A percentile compares a stretch with the other conserved stretches of the same genome.
These are phyloP conservation scores for Salarias fasciatus DNA, from an alignment of 2,797 vertebrate species.

Conservation along the genomic window DNA sequence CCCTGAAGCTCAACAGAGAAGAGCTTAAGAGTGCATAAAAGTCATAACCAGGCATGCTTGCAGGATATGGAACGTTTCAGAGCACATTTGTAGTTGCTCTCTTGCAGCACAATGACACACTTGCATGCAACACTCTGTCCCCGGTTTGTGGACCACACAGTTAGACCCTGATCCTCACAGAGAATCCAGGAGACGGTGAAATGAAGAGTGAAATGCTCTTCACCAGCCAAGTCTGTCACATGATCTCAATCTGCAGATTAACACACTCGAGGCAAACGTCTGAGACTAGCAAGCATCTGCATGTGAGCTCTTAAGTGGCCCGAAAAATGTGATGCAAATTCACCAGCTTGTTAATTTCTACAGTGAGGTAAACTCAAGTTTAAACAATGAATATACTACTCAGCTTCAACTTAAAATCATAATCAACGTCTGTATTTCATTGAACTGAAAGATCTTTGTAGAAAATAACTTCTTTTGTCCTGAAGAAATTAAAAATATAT, in stretches of 20 bases:
- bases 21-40: background rate
- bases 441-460: background rate
- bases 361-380: no score
- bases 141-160: background rate
- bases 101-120: background rate
- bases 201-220: slow-evolving; percentile 4
- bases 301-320: no score
- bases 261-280: slow-evolving; percentile 5
- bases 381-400: background rate
- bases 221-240: slow-evolving; percentile 5
- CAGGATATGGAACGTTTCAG: background rate
- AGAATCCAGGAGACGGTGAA: background rate
- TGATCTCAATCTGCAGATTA: slow-evolving; percentile 23
- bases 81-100: background rate
- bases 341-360: no score
- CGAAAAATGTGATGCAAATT: no score
- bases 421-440: background rate
- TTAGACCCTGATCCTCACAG: background rate
- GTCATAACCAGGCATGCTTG: no score
- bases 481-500: background rate
- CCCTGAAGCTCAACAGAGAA: slow-evolving; percentile 10
- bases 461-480: background rate
- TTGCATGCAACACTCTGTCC: background rate
- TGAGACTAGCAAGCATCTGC: background rate
- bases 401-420: no score